phyloP scores from a whole-genome alignment of 2,888 invertebrate species.

The Lutraria lutraria region DNA sequence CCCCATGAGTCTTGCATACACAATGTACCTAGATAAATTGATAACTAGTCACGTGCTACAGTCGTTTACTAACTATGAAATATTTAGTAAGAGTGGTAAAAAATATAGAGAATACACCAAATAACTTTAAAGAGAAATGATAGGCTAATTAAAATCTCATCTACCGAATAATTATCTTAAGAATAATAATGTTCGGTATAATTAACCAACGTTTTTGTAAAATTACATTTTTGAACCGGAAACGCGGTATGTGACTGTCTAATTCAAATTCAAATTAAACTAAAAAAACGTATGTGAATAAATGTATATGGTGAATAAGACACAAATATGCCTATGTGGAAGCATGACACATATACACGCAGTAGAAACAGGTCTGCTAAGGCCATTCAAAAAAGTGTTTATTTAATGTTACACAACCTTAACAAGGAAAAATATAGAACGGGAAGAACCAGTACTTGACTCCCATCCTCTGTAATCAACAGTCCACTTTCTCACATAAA shows the following conservation, averaged over 20 bases:
- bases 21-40: neutral
- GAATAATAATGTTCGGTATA: neutral
- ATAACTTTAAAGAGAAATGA: neutral
- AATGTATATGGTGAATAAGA: too few species aligned
- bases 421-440: too few species aligned
- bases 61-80: neutral
- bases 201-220: neutral
- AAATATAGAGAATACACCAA: neutral
- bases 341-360: too few species aligned
- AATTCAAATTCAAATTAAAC: too few species aligned
- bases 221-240: conserved; percentile 5
- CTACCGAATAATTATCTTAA: neutral
- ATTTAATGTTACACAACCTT: too few species aligned
- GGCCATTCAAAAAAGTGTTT: too few species aligned
- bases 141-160: conserved; percentile 3
- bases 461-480: too few species aligned
- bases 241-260: neutral
- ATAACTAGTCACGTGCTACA: neutral
- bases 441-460: too few species aligned
- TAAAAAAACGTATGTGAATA: too few species aligned
- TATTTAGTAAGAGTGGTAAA: neutral
- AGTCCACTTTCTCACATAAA: too few species aligned
- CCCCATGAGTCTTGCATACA: neutral
- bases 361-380: too few species aligned
- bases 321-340: too few species aligned